Evolutionary conservation across 2,888 invertebrate genomes (phyloP), one percentile per base, ranked within the genome.

Genomic region (Oscheius sp.): DNA sequence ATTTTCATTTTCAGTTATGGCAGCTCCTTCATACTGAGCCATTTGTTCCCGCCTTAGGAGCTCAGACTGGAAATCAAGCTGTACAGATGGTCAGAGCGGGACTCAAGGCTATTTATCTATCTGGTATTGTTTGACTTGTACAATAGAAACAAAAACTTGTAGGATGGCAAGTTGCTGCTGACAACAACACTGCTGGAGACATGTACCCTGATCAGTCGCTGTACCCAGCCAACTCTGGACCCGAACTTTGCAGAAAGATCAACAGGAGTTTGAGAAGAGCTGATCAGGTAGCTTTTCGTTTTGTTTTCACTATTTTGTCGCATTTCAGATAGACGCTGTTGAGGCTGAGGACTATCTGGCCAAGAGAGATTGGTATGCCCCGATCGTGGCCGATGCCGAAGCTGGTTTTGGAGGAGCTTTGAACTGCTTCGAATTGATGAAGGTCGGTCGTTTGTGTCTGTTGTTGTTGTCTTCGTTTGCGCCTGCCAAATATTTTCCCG

Each of bases 121-220:
- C 90, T 2, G 88, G 87, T 87, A 51, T 55, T 51, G 11, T 21
- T 57, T 59, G 5, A n/a, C n/a, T n/a, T 29, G 9, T 73, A 42
- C 2, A 37, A 42, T 42, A 5, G 7, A 42, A 42, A 42, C 42
- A 50, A 13, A 3, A 59, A 50, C 10, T 60, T 50, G 2, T 48
- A 81, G 90, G 90, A 57, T 90, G 90, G 90, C 90, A 90, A 85
- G 90, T 90, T 21, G 90, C 90, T 47, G 90, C 90, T 2, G 90
- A 90, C 75, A 89, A 88, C 29, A 90, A 90, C 79, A 78, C 84
- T n/a, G 85, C 87, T n/a, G 88, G 88, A 48, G 87, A 89, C 68
- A 87, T 87, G 87, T 90, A 90, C 75, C 90, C 90, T 10, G 90
- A 90, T 78, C 90, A 90, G 79, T 89, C 89, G 32, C 81, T 90